phyloP scores from a whole-genome alignment of 1,140 invertebrate species.

The Drosophila nikananu region DNA sequence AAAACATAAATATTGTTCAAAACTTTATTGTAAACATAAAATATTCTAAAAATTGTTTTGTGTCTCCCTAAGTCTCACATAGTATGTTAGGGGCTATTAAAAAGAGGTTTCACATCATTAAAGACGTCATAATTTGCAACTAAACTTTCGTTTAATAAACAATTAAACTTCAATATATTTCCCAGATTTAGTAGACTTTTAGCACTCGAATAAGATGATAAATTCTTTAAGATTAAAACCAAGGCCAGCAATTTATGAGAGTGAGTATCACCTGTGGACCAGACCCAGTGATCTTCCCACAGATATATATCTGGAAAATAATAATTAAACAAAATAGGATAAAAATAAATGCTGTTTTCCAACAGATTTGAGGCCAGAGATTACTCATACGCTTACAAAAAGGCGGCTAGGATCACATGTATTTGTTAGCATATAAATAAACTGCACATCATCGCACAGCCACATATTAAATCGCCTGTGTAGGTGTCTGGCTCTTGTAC shows the following conservation, averaged over 20 bases:
- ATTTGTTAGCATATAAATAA: conserved; percentile 53
- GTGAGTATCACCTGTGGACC: conserved; percentile 21
- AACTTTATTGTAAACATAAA: conserved; percentile 9
- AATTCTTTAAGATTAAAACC: conserved; percentile 23
- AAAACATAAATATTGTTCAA: conserved; percentile 15
- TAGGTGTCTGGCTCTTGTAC: conserved; percentile 45
- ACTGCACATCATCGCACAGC: conserved; percentile 38
- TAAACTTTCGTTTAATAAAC: conserved; percentile 2
- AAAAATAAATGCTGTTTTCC: conserved; percentile 53
- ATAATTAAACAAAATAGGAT: conserved; percentile 45
- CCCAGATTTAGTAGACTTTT: background rate
- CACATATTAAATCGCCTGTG: conserved; percentile 46
- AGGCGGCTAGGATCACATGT: conserved; percentile 22
- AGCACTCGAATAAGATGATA: background rate
- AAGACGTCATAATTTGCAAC: conserved; percentile 3
- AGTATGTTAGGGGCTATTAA: background rate
- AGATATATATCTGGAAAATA: conserved; percentile 30
- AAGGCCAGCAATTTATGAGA: conserved; percentile 5
- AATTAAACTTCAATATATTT: background rate
- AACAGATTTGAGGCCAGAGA: conserved; percentile 48
- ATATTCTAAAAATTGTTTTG: background rate
- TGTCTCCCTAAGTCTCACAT: background rate
- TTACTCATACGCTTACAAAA: conserved; percentile 44
- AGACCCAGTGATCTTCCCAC: conserved; percentile 12
- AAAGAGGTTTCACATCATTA: background rate